A percentile compares a stretch with the other conserved stretches of the same genome.
These are phyloP conservation scores for Melanotaenia trifasciata DNA, from an alignment of 2,797 vertebrate genomes.

Conservation along the genomic window DNA sequence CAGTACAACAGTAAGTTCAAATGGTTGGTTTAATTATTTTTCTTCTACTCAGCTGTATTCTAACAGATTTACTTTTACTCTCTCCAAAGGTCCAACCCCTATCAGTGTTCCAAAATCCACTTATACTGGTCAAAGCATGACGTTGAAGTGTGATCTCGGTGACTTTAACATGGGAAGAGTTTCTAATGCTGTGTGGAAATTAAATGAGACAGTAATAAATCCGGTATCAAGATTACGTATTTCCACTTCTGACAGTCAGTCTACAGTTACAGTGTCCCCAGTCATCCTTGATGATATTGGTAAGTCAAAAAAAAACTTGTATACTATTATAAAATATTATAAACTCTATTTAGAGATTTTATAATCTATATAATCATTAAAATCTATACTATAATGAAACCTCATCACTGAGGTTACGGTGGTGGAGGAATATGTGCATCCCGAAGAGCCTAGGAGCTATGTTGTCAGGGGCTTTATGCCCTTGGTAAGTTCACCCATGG, in stretches of 20 bases:
- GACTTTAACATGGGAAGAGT: neutral
- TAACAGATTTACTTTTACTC: neutral
- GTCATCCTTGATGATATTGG: slow-evolving; percentile 60
- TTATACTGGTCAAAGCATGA: slow-evolving; percentile 49
- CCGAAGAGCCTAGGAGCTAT: no score
- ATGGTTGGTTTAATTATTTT: neutral
- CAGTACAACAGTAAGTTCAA: slow-evolving; percentile 49
- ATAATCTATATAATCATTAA: no score
- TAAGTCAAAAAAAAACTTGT: slow-evolving; percentile 44
- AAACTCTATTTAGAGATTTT: no score
- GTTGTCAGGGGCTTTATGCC: no score
- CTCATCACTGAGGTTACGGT: no score
- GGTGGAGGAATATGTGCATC: no score
- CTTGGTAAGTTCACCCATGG: no score
- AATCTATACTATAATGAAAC: no score
- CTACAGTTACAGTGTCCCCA: slow-evolving; percentile 32
- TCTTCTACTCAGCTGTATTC: neutral
- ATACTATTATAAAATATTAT: neutral
- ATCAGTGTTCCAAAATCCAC: rapidly evolving
- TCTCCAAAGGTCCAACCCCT: slow-evolving; percentile 21
- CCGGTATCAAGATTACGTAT: slow-evolving; percentile 3
- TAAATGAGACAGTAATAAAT: slow-evolving; percentile 7
- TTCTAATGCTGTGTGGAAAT: slow-evolving; percentile 48
- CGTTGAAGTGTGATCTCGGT: slow-evolving; percentile 43
- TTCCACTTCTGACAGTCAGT: rapidly evolving